These are phyloP conservation scores for Aphidoletes aphidimyza DNA, from an alignment of 2,888 invertebrate genomes.

Conservation along the genomic window DNA sequence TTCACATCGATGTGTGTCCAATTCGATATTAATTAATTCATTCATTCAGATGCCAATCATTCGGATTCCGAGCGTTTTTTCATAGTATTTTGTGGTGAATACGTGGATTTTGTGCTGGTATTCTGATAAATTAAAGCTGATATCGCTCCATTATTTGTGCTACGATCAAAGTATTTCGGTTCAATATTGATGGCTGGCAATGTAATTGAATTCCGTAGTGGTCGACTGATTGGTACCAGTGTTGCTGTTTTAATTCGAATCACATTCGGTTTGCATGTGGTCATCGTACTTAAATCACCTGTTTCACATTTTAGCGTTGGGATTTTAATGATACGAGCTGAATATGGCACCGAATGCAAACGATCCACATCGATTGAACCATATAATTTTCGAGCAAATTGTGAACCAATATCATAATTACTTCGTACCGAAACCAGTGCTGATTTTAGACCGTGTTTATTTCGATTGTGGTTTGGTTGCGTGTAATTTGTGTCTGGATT, in stretches of 20 bases:
- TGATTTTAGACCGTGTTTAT: background rate
- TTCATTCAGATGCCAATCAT: background rate
- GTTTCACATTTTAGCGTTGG: background rate
- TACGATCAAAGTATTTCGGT: conserved; percentile 24
- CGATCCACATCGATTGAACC: conserved; percentile 19
- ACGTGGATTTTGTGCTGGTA: background rate
- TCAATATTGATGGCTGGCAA: conserved; percentile 53
- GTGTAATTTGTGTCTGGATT: background rate
- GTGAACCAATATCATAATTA: conserved; percentile 10
- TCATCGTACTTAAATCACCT: background rate
- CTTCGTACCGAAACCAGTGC: background rate
- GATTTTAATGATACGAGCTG: conserved; percentile 6
- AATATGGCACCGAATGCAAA: background rate
- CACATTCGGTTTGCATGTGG: background rate
- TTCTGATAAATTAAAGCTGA: conserved; percentile 1
- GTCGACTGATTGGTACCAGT: background rate
- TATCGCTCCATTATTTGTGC: background rate
- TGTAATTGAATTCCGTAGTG: conserved; percentile 47
- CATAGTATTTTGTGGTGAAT: background rate
- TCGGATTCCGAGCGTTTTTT: conserved; percentile 32
- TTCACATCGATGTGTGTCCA: no score
- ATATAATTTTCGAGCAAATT: conserved; percentile 22
- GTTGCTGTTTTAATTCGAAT: conserved; percentile 3
- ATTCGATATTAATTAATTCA: no score
- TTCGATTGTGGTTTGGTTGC: background rate